phyloP scores from a whole-genome alignment of 2,113 vertebrate species.

The Cephalopholis sonnerati region DNA sequence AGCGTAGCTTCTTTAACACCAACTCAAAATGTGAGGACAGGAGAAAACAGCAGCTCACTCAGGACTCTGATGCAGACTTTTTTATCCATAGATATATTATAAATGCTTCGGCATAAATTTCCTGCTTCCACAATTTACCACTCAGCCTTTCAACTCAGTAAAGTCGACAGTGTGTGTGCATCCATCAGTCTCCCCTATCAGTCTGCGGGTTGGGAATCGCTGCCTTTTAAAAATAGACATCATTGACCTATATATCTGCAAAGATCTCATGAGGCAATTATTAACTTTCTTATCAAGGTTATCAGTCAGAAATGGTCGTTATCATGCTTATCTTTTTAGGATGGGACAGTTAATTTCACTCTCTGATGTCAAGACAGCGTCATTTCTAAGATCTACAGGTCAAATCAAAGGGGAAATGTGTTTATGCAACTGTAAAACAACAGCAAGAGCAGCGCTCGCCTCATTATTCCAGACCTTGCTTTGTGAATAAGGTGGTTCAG shows the following conservation, averaged over 20 bases:
- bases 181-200: conserved; percentile 33
- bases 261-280: conserved; percentile 52
- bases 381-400: conserved; percentile 13
- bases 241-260: conserved; percentile 67
- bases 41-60: not conserved
- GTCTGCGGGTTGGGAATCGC: conserved; percentile 34
- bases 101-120: conserved; percentile 5
- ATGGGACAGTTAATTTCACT: conserved; percentile 18
- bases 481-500: conserved; percentile 7
- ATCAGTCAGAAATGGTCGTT: conserved; percentile 37
- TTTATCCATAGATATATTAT: conserved; percentile 7
- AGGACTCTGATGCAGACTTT: not conserved
- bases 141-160: conserved; percentile 34
- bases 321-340: conserved; percentile 14
- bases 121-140: conserved; percentile 8
- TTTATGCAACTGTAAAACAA: conserved; percentile 13
- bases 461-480: conserved; percentile 47
- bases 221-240: conserved; percentile 71
- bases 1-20: not conserved
- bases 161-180: conserved; percentile 12
- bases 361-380: not conserved
- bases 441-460: not conserved
- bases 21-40: not conserved
- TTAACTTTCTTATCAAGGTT: conserved; percentile 58
- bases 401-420: conserved; percentile 9